A percentile compares a stretch with the other conserved stretches of the same genome.
These are phyloP conservation scores for human DNA, from an alignment of 2,113 vertebrate genomes.

Conservation along the genomic window GRCh38 chr19:10093001-10093500, in stretches of 20 bases:
- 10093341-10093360: slow-evolving; percentile 88
- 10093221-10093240: not conserved
- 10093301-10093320: not conserved
- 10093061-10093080: not conserved
- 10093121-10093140: not conserved
- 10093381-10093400: slow-evolving; percentile 95
- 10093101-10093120: not conserved
- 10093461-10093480: slow-evolving; percentile 89
- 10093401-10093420: slow-evolving; percentile 94
- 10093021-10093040: not conserved
- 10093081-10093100: not conserved
- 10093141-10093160: not conserved
- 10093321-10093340: not conserved
- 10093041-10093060: not conserved
- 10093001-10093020: not conserved
- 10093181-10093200: slow-evolving; percentile 43
- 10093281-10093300: not conserved
- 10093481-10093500: slow-evolving; percentile 90
- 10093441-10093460: slow-evolving; percentile 92
- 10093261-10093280: slow-evolving; percentile 46
- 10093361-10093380: slow-evolving; percentile 91
- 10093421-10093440: slow-evolving; percentile 90
- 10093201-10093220: not conserved
- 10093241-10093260: slow-evolving; percentile 79
- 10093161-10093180: not conserved